Conservation (phyloP, 2,797 vertebrate species). For the Luscinia megarhynchos region DNA sequence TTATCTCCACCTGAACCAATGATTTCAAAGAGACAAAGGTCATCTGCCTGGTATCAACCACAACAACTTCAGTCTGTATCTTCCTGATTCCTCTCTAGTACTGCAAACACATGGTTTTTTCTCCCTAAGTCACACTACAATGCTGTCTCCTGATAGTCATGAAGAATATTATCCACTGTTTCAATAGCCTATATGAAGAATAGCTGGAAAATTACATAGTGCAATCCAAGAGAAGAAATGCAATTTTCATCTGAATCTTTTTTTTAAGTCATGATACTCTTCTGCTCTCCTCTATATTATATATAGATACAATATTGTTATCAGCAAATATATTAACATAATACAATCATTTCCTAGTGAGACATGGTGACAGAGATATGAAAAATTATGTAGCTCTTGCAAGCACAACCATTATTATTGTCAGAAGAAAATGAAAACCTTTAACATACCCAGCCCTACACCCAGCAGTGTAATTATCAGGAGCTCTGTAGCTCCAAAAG, state of each 20-base stretch:
- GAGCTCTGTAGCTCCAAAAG: neutral
- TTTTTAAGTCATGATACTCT: neutral
- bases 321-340: constrained; percentile 17
- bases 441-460: neutral
- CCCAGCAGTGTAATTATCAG: neutral
- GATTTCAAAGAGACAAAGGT: neutral
- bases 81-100: neutral
- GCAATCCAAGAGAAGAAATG: constrained; percentile 1
- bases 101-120: neutral
- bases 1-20: neutral
- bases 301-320: neutral
- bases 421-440: neutral
- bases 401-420: neutral
- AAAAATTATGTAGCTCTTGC: neutral
- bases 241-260: neutral
- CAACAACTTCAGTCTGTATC: neutral
- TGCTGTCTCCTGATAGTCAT: neutral
- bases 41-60: neutral
- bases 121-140: neutral
- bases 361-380: neutral
- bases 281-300: neutral
- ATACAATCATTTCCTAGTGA: neutral
- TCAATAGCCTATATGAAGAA: neutral
- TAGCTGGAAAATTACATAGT: neutral
- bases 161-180: neutral